A percentile compares a stretch with the other conserved stretches of the same genome.
Evolutionary conservation across 2,797 vertebrate genomes (phyloP).

Genomic region (Chrosomus eos): DNA sequence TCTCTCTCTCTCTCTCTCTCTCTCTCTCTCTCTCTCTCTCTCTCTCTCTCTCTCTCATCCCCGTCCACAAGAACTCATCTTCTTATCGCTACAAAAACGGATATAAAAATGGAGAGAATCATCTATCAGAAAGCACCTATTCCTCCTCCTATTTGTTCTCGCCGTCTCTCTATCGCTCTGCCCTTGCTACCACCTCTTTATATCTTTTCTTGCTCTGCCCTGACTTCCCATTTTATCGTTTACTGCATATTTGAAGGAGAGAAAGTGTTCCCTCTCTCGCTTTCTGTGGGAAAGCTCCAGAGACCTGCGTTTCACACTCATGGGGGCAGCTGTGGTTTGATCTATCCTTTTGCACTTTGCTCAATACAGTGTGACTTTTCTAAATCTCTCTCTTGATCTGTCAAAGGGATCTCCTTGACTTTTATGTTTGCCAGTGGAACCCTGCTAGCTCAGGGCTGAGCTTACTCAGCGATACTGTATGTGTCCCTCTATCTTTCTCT

Average conservation of each 20-base stretch:
- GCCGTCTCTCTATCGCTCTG: conserved; percentile 38
- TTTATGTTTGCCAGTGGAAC: conserved; percentile 15
- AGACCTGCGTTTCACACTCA: conserved; percentile 33
- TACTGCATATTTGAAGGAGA: conserved; percentile 15
- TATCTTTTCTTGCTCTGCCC: conserved; percentile 42
- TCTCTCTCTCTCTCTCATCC: conserved; percentile 28
- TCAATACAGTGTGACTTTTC: conserved; percentile 37
- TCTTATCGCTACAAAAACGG: conserved; percentile 63
- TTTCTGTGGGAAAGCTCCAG: not conserved
- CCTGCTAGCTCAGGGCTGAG: not conserved
- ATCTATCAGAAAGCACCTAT: conserved; percentile 63
- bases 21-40: conserved; percentile 27
- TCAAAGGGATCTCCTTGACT: conserved; percentile 54
- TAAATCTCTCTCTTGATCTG: conserved; percentile 38
- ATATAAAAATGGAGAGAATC: conserved; percentile 60
- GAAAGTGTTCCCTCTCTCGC: not conserved
- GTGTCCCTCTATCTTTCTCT: not conserved
- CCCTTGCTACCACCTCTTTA: conserved; percentile 48
- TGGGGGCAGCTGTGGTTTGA: conserved; percentile 20
- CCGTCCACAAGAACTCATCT: conserved; percentile 38
- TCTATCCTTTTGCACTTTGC: conserved; percentile 53
- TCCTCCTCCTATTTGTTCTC: conserved; percentile 45
- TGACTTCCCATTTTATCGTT: conserved; percentile 49
- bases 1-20: conserved; percentile 27
- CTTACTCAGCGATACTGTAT: conserved; percentile 15